A percentile compares a stretch with the other conserved stretches of the same genome.
These are phyloP conservation scores for Acrobeloides nanus DNA, from an alignment of 2,888 invertebrate genomes.

Conservation along the genomic window DNA sequence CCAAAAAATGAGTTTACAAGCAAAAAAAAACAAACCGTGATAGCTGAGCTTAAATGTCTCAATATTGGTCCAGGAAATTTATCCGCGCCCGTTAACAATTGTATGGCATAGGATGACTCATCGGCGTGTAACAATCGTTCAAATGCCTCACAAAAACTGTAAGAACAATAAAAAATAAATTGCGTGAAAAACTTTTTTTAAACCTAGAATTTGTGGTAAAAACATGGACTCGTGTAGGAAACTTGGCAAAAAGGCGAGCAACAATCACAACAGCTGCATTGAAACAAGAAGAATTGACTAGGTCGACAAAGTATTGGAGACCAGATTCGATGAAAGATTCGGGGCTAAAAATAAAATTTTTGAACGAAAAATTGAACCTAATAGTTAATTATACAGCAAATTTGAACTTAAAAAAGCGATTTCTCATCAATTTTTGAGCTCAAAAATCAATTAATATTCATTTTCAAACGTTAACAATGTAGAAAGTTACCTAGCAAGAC, in stretches of 20 bases:
- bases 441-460: not conserved
- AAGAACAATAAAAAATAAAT: constrained; percentile 7
- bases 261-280: constrained; percentile 25
- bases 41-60: constrained; percentile 33
- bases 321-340: constrained; percentile 26
- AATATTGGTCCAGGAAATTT: constrained; percentile 43
- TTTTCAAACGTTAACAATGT: not conserved
- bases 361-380: not conserved
- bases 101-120: constrained; percentile 40
- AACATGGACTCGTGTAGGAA: constrained; percentile 15
- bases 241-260: constrained; percentile 15
- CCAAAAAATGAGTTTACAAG: no score
- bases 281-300: constrained; percentile 26
- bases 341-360: constrained; percentile 14
- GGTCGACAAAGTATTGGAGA: constrained; percentile 19
- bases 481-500: constrained; percentile 28
- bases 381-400: not conserved
- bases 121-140: constrained; percentile 45
- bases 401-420: constrained; percentile 1
- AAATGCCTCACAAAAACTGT: constrained; percentile 38
- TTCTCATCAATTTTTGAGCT: not conserved
- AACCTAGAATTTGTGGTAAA: constrained; percentile 18
- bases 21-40: constrained; percentile 27
- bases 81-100: constrained; percentile 41
- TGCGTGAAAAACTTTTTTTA: not conserved